Percentiles rank a stretch among this genome's conserved stretches.
These are phyloP conservation scores for Amphipyra tragopoginis DNA, from an alignment of 2,888 invertebrate genomes.

Conservation along the genomic window DNA sequence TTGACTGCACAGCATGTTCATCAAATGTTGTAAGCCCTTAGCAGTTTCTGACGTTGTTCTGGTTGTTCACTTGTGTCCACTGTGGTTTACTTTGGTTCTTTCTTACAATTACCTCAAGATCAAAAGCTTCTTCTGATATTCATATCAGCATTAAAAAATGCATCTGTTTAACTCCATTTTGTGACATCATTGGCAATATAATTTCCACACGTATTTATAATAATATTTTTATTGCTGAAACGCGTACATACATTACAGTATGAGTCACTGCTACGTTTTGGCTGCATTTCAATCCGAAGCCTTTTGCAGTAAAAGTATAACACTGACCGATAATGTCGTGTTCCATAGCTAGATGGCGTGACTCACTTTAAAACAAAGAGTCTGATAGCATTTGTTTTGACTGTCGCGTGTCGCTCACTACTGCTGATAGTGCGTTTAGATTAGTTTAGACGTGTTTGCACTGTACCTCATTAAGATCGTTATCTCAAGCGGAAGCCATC, in stretches of 20 bases:
- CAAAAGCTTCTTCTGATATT: too few relatives aligned
- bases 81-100: too few relatives aligned
- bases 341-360: conserved; percentile 47
- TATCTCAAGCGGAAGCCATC: conserved; percentile 16
- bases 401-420: conserved; percentile 4
- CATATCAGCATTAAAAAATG: too few relatives aligned
- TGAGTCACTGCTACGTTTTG: conserved; percentile 25
- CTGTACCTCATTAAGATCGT: conserved; percentile 17
- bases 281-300: conserved; percentile 38
- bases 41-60: too few relatives aligned
- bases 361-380: conserved; percentile 18
- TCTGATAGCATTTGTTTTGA: conserved; percentile 12
- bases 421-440: conserved; percentile 2
- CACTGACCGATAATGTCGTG: conserved; percentile 16
- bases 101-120: too few relatives aligned
- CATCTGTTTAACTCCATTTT: too few relatives aligned
- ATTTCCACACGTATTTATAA: too few relatives aligned
- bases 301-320: conserved; percentile 9
- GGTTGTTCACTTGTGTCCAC: too few relatives aligned
- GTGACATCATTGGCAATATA: too few relatives aligned
- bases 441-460: not conserved
- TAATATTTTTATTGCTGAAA: too few relatives aligned
- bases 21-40: too few relatives aligned
- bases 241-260: not conserved
- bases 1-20: too few relatives aligned